A percentile compares a stretch with the other conserved stretches of the same genome.
Conservation (phyloP, 2,797 vertebrate genomes). For the Gila robusta region DNA sequence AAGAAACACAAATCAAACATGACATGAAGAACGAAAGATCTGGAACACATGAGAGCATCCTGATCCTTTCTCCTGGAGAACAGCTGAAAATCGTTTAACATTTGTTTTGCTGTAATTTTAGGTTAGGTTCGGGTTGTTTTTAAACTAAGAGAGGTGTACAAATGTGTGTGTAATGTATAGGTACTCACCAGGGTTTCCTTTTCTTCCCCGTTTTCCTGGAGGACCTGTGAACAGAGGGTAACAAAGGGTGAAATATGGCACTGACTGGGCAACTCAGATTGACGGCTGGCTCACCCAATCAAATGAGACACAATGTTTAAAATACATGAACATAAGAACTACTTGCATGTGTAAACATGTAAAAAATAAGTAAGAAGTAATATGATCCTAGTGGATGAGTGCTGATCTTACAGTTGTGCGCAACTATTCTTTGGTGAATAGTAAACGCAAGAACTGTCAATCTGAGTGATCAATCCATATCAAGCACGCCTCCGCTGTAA, state of each 20-base stretch:
- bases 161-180: slow-evolving; percentile 9
- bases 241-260: not conserved
- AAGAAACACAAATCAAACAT: slow-evolving; percentile 49
- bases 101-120: slow-evolving; percentile 31
- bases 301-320: not conserved
- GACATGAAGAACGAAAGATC: slow-evolving; percentile 42
- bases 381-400: not conserved
- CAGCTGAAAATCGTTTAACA: slow-evolving; percentile 27
- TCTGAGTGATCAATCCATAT: not conserved
- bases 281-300: not conserved
- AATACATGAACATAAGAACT: not conserved
- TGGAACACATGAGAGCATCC: slow-evolving; percentile 31
- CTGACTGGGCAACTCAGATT: not conserved
- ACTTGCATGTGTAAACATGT: not conserved
- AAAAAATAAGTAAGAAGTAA: not conserved
- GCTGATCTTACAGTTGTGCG: not conserved
- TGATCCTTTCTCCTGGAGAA: slow-evolving; percentile 13
- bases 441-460: not conserved
- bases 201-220: slow-evolving; percentile 62
- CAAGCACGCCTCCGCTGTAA: not conserved
- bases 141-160: slow-evolving; percentile 28
- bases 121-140: slow-evolving; percentile 28
- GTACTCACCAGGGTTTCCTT: slow-evolving; percentile 65
- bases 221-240: slow-evolving; percentile 53
- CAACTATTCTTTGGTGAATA: too few species aligned